Percentiles rank a stretch among this genome's conserved stretches.
Conservation (phyloP, 1,140 invertebrate genomes). For the Drosophila murphyi region DNA sequence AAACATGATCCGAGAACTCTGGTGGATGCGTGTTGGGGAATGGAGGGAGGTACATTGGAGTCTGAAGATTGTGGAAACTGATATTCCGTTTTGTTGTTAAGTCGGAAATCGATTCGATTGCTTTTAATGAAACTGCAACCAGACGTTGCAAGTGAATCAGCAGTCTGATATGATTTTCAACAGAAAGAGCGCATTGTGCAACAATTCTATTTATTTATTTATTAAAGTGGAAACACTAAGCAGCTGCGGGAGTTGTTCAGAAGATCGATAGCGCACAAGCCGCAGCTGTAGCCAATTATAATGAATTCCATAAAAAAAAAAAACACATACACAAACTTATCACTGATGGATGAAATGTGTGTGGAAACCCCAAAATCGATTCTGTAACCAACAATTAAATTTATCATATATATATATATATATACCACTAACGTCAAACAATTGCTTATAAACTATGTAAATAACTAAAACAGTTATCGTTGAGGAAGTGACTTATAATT, state of each 20-base stretch:
- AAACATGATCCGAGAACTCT: not conserved
- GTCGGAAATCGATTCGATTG: not conserved
- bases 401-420: not conserved
- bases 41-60: not conserved
- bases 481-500: too few species aligned
- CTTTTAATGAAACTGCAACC: not conserved
- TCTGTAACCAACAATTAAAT: not conserved
- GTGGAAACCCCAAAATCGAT: too few species aligned
- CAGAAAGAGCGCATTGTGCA: not conserved
- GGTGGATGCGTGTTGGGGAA: too few species aligned
- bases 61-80: not conserved
- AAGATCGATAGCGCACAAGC: not conserved
- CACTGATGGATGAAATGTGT: not conserved
- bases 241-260: not conserved
- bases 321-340: not conserved
- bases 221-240: not conserved
- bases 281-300: conserved; percentile 5
- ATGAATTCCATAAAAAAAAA: not conserved
- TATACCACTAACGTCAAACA: too few species aligned
- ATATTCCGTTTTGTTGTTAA: not conserved
- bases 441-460: too few species aligned
- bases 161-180: not conserved
- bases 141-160: not conserved
- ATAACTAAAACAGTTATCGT: too few species aligned
- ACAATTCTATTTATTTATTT: not conserved